A percentile compares a stretch with the other conserved stretches of the same genome.
These are phyloP conservation scores for Pantherophis alleghaniensis DNA, from an alignment of 2,797 vertebrate genomes.

Conservation along the genomic window DNA sequence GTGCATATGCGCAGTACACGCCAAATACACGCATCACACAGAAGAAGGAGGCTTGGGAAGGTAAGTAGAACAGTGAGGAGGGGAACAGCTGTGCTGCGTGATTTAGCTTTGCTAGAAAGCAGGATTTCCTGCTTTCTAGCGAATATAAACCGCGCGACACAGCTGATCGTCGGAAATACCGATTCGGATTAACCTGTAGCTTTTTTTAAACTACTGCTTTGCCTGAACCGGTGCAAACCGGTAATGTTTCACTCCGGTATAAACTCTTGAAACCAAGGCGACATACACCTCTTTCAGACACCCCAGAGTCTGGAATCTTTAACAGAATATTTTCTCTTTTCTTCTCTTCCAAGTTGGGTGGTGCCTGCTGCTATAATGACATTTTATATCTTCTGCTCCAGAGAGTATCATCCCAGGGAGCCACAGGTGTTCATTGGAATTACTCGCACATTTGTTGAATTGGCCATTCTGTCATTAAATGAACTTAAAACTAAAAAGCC, in stretches of 20 bases:
- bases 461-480: conserved; percentile 97
- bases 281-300: conserved; percentile 38
- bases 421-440: conserved; percentile 98
- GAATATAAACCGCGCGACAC: too few relatives aligned
- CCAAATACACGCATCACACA: too few relatives aligned
- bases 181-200: too few relatives aligned
- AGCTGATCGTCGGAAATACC: too few relatives aligned
- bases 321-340: conserved; percentile 47
- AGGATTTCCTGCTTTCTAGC: too few relatives aligned
- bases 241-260: background rate
- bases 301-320: conserved; percentile 39
- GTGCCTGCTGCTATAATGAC: conserved; percentile 60
- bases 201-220: too few relatives aligned
- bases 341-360: conserved; percentile 45
- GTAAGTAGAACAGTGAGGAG: too few relatives aligned
- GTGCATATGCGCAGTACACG: fast-evolving
- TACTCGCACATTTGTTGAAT: conserved; percentile 93
- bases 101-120: too few relatives aligned
- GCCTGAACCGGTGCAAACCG: too few relatives aligned
- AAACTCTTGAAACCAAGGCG: background rate
- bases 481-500: conserved; percentile 96
- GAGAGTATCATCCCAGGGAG: conserved; percentile 76
- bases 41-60: too few relatives aligned
- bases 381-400: conserved; percentile 70
- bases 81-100: too few relatives aligned